Percentiles rank a stretch among this genome's conserved stretches.
phyloP scores from a whole-genome alignment of 2,113 vertebrate genomes.

The Passer montanus region DNA sequence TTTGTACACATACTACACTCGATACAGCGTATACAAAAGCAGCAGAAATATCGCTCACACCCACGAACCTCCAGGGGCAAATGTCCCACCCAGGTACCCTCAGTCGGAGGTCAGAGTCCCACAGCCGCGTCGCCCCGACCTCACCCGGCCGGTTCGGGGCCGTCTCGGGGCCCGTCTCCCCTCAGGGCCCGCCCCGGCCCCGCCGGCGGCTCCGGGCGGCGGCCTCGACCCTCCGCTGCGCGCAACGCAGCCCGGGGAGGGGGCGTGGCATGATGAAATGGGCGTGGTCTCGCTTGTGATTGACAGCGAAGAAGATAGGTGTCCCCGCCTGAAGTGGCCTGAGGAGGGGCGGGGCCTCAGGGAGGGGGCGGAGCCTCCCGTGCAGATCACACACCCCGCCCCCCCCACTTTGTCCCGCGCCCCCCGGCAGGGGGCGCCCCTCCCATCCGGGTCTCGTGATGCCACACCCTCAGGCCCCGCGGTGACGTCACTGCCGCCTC shows the following conservation, averaged over 20 bases:
- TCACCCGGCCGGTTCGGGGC: background rate
- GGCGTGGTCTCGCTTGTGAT: rapidly evolving
- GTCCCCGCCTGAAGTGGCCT: rapidly evolving
- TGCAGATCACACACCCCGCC: too few relatives aligned
- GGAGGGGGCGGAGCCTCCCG: rapidly evolving
- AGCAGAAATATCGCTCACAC: background rate
- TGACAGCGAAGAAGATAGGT: rapidly evolving
- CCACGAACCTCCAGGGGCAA: background rate
- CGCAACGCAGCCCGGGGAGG: rapidly evolving
- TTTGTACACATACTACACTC: background rate
- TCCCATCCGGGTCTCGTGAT: rapidly evolving
- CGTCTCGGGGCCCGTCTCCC: background rate
- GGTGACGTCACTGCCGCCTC: rapidly evolving
- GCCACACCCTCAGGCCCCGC: too few relatives aligned
- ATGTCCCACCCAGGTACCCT: background rate
- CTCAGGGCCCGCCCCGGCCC: background rate
- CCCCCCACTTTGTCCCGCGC: rapidly evolving
- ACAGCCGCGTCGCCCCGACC: background rate
- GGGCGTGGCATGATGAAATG: rapidly evolving
- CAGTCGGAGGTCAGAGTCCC: background rate
- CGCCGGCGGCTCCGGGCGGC: background rate
- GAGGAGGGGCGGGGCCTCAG: rapidly evolving
- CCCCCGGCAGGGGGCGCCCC: background rate
- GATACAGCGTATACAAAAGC: background rate
- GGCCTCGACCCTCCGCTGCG: background rate